Evolutionary conservation across 2,797 vertebrate species (phyloP), one percentile per base, ranked within the genome.

Genomic region (Catostomus latipinnis): DNA sequence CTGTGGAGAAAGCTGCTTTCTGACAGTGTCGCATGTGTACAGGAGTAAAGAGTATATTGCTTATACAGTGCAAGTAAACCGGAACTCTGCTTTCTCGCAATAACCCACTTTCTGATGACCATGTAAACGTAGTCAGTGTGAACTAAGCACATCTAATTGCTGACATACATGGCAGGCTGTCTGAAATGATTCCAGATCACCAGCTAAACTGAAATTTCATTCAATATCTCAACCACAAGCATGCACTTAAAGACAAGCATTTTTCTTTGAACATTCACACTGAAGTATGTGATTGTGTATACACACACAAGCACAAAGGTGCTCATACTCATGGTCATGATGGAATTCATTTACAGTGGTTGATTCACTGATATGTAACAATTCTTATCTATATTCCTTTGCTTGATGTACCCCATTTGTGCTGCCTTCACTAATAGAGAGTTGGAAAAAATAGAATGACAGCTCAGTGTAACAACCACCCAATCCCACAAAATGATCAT

Each of bases 331-430:
- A 74, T 48, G 66, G 65, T 3, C 34, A 34, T 34, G 34, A 34
- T 57, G 57, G 58, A 53, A 22, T 69, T 12, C 75, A 84, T 62
- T 13, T 16, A 80, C 58, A 76, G 53, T 3, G 49, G 49, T 53
- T 7, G 58, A 78, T 74, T 72, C 14, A n/a, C 46, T 70, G 81
- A 70, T 22, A 22, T 22, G 22, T 22, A 22, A 2, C 22, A 22
- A 22, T 22, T 22, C 22, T 22, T 22, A 80, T 84, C 65, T 76
- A 61, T 69, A 85, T 82, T 82, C 77, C 61, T 82, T 60, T 14
- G 65, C 67, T 71, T 53, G 18, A 62, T 50, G 45, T 0, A 0
- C 45, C 46, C 57, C 34, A 78, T 60, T 18, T 57, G 54, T 57
- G 11, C 70, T 70, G 52, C 53, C 54, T 58, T 58, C 16, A 76